A percentile compares a stretch with the other conserved stretches of the same genome.
Conservation (phyloP, 2,888 invertebrate genomes). For the Zelleria hepariella region DNA sequence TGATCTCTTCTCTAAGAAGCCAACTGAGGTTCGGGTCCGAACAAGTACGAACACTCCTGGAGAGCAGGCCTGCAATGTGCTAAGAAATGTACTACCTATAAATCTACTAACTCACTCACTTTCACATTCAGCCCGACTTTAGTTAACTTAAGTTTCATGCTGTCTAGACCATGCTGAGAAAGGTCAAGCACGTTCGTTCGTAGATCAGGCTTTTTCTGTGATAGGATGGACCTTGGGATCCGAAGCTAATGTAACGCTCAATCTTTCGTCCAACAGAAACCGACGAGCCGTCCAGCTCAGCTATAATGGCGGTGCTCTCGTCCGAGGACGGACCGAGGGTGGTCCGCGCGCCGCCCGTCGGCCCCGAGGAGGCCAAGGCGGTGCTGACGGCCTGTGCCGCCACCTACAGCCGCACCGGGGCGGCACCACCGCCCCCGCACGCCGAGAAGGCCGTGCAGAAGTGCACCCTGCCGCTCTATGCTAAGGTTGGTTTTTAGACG, state of each 20-base stretch:
- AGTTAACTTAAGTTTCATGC: too few relatives aligned
- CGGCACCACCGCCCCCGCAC: slow-evolving; percentile 65
- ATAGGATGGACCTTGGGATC: too few relatives aligned
- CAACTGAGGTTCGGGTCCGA: too few relatives aligned
- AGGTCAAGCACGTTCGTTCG: too few relatives aligned
- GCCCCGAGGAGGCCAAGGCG: slow-evolving; percentile 51
- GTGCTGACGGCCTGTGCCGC: slow-evolving; percentile 56
- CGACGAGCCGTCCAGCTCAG: slow-evolving; percentile 59
- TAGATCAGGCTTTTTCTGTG: too few relatives aligned
- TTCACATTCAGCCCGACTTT: too few relatives aligned
- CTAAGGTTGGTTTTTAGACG: slow-evolving; percentile 65
- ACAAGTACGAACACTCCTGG: too few relatives aligned
- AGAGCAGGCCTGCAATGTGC: too few relatives aligned
- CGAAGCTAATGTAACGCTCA: not conserved
- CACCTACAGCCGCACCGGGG: slow-evolving; percentile 55
- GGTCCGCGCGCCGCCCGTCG: slow-evolving; percentile 54
- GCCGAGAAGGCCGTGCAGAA: slow-evolving; percentile 75
- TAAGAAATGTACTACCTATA: too few relatives aligned
- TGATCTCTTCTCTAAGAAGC: too few relatives aligned
- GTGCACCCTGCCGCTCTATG: slow-evolving; percentile 78
- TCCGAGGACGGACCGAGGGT: slow-evolving; percentile 59
- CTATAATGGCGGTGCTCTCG: slow-evolving; percentile 64
- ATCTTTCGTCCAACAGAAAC: slow-evolving; percentile 29
- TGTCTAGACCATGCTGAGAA: too few relatives aligned
- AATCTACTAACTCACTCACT: too few relatives aligned